Evolutionary conservation across 35 echinoderm and acorn worm species (phyloP).

Genomic region (Holothuria glaberrima): DNA sequence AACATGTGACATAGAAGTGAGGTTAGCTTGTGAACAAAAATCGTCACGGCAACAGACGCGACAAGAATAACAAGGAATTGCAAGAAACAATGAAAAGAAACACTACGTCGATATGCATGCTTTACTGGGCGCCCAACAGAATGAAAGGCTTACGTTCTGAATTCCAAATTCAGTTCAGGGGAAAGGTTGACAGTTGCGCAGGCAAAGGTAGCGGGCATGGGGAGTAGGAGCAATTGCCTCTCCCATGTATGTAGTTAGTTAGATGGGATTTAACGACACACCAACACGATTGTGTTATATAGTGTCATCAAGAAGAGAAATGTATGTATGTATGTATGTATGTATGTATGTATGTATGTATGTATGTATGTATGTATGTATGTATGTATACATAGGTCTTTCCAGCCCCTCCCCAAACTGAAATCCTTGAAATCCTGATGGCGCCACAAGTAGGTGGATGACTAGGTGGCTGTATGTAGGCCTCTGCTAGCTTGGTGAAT

Average conservation of each 20-base stretch:
- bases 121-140: not conserved
- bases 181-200: not conserved
- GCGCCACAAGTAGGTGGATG: not conserved
- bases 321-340: too few species aligned
- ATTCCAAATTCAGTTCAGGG: not conserved
- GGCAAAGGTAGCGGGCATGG: not conserved
- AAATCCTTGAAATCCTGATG: not conserved
- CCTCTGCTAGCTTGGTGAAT: too few species aligned
- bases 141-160: not conserved
- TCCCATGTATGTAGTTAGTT: not conserved
- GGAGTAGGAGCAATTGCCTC: not conserved
- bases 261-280: too few species aligned
- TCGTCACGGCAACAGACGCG: not conserved
- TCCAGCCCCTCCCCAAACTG: not conserved
- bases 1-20: conserved; percentile 17
- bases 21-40: not conserved
- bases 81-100: not conserved
- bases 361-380: too few species aligned
- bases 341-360: too few species aligned
- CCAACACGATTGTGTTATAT: too few species aligned
- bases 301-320: too few species aligned
- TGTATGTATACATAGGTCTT: not conserved
- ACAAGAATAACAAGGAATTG: not conserved
- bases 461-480: too few species aligned
- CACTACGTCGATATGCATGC: not conserved